Percentiles rank a stretch among this genome's conserved stretches.
Evolutionary conservation across 2,113 vertebrate species (phyloP).

Genomic region (Urocitellus parryii): DNA sequence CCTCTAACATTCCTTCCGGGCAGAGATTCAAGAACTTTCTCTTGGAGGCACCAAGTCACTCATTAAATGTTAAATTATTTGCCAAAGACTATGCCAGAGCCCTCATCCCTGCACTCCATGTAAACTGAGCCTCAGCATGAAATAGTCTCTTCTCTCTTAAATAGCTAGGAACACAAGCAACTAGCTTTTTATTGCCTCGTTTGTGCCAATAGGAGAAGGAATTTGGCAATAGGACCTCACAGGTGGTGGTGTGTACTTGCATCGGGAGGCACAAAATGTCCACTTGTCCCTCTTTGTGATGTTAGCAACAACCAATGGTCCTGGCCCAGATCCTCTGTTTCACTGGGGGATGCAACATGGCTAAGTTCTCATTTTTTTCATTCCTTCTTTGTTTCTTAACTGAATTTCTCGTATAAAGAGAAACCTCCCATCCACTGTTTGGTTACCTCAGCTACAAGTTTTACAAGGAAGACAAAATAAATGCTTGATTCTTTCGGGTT

Average conservation of each 20-base stretch:
- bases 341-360: background rate
- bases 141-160: slow-evolving; percentile 24
- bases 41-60: background rate
- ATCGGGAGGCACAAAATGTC: background rate
- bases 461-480: slow-evolving; percentile 46
- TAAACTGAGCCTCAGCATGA: slow-evolving; percentile 2
- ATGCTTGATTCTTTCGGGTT: slow-evolving; percentile 33
- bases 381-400: slow-evolving; percentile 4
- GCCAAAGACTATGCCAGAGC: background rate
- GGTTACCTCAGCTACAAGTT: background rate
- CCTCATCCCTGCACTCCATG: background rate
- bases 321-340: background rate
- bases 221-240: background rate
- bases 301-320: background rate
- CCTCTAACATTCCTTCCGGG: background rate
- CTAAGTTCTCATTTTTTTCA: background rate
- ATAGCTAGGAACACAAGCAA: background rate
- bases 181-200: background rate
- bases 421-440: slow-evolving; percentile 2
- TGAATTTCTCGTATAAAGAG: background rate
- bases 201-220: background rate
- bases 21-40: background rate
- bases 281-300: background rate
- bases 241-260: background rate
- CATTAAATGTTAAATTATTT: slow-evolving; percentile 48